A percentile compares a stretch with the other conserved stretches of the same genome.
Conservation (phyloP, 2,113 vertebrate genomes). For the Propithecus coquereli region DNA sequence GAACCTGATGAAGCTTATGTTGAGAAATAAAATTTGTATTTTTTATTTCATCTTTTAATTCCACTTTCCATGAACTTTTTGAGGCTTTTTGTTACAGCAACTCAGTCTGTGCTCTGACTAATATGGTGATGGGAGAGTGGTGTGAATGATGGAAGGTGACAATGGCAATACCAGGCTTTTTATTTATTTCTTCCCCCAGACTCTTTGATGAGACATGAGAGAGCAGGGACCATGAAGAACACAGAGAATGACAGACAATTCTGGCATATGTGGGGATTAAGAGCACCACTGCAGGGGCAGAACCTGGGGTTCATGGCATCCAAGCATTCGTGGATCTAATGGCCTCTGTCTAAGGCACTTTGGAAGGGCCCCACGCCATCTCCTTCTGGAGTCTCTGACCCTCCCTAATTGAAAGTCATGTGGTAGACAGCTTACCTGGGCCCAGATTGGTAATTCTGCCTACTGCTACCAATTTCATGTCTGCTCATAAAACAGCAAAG, state of each 20-base stretch:
- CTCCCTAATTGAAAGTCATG: background rate
- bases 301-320: fast-evolving
- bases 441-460: too few species aligned
- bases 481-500: background rate
- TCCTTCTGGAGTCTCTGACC: background rate
- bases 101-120: background rate
- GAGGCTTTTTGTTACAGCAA: background rate
- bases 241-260: background rate
- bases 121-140: background rate
- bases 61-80: background rate
- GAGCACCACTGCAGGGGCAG: background rate
- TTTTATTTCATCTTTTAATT: background rate
- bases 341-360: background rate
- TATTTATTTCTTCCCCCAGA: background rate
- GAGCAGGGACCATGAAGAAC: background rate
- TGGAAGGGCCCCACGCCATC: too few species aligned
- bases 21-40: background rate
- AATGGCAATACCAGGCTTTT: background rate
- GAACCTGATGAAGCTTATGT: background rate
- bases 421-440: too few species aligned
- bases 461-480: background rate
- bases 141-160: background rate
- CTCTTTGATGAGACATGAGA: background rate
- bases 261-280: background rate
- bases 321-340: fast-evolving